A percentile compares a stretch with the other conserved stretches of the same genome.
Evolutionary conservation across 53 echinoderm and acorn worm genomes (phyloP).

Genomic region (Temnopleurus reevesii): DNA sequence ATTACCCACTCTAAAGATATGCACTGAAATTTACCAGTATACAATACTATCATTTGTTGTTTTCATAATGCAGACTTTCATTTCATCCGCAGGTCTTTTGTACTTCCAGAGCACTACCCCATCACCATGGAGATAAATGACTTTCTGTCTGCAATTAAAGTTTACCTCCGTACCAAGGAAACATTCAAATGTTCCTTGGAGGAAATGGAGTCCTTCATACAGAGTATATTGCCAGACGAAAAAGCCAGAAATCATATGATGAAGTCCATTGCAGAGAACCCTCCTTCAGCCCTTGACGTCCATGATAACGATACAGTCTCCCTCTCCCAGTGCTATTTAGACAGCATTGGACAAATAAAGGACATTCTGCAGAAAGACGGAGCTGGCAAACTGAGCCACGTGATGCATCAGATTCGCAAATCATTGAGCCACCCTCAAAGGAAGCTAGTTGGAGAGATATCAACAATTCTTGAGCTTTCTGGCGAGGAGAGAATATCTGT

Average conservation of each 20-base stretch:
- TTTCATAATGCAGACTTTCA: neutral
- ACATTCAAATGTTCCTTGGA: neutral
- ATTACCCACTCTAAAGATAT: too few relatives aligned
- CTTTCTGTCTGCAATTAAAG: neutral
- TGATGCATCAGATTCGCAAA: neutral
- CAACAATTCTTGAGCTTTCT: constrained; percentile 10
- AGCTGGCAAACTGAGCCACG: neutral
- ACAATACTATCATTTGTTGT: too few relatives aligned
- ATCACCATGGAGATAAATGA: neutral
- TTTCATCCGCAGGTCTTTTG: neutral
- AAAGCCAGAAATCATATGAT: neutral
- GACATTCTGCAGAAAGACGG: neutral
- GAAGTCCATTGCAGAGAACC: neutral
- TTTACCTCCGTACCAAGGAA: neutral
- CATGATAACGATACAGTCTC: neutral
- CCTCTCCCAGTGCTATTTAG: neutral
- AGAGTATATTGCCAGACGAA: neutral
- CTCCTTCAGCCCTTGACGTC: neutral
- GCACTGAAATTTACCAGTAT: too few relatives aligned
- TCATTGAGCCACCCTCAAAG: neutral
- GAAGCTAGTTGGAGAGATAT: neutral
- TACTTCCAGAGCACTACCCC: neutral
- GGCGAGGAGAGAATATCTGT: neutral
- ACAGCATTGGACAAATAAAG: neutral
- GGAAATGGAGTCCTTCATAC: neutral